Conservation (phyloP, 2,888 invertebrate genomes). For the Thymelicus sylvestris region DNA sequence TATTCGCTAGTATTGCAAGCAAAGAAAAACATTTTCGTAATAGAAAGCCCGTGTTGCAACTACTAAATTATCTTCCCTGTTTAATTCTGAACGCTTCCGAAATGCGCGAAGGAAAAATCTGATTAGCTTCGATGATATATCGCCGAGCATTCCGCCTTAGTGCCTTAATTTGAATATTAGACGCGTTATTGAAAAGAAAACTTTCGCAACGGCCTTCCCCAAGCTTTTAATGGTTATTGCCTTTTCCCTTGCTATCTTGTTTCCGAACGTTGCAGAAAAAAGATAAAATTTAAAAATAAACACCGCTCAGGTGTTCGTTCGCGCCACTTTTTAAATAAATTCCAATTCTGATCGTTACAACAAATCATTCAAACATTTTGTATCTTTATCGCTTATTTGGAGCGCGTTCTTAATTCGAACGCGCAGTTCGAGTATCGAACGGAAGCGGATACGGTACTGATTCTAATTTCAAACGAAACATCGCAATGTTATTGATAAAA, state of each 20-base stretch:
- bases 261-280: conserved; percentile 47
- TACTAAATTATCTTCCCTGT: conserved; percentile 65
- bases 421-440: conserved; percentile 79
- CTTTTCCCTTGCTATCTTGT: conserved; percentile 62
- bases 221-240: conserved; percentile 83
- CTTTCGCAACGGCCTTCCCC: conserved; percentile 75
- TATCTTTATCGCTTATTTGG: conserved; percentile 62
- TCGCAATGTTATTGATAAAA: conserved; percentile 82
- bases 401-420: conserved; percentile 77
- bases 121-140: conserved; percentile 82
- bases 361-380: conserved; percentile 38
- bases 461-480: conserved; percentile 83
- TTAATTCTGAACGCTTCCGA: conserved; percentile 69
- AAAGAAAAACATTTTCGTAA: conserved; percentile 33
- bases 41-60: conserved; percentile 46
- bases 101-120: conserved; percentile 71
- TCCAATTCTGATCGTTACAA: conserved; percentile 41
- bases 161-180: conserved; percentile 83
- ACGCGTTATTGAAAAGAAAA: conserved; percentile 85
- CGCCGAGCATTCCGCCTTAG: conserved; percentile 76
- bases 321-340: conserved; percentile 39
- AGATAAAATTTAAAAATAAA: conserved; percentile 47
- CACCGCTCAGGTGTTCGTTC: conserved; percentile 58
- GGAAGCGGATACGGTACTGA: conserved; percentile 83
- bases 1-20: neutral